Evolutionary conservation across 2,797 vertebrate genomes (phyloP), one percentile per base, ranked within the genome.

Genomic region (Falco peregrinus): DNA sequence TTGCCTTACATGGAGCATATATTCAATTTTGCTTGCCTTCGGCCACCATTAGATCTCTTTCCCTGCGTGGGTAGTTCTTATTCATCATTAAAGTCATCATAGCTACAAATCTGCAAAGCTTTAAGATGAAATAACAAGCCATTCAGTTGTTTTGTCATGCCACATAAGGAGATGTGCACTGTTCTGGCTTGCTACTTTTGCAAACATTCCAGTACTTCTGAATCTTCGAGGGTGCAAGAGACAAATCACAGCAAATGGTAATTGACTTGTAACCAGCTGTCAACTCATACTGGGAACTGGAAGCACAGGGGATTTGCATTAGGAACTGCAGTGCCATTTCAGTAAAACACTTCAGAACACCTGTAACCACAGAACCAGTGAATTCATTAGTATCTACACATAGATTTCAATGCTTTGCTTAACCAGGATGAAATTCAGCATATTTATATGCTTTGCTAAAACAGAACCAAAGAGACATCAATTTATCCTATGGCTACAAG

Each of bases 1-100:
- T n/a, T 57, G 73, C 74, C 82, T 92, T 94, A 82, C 53, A 95
- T 64, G 90, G 81, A 78, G 67, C 29, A 43, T 25, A 75, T 54
- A 87, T 84, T 96, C 90, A 67, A 48, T 84, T 71, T 89, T 70
- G 73, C 73, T 86, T 93, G 77, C 83, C 92, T 96, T 95, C 85
- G 84, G 69, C 33, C 43, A 93, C 79, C 90, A 90, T 60, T 35
- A 67, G 65, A 89, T 89, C 87, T 74, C 84, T 69, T 89, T 89
- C 77, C 85, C 59, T 86, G 91, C 19, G 80, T 85, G 91, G 94
- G 93, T 79, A 89, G 93, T 26, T 94, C 60, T 70, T 60, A 90
- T 33, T 96, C 79, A 91, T 92, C 94, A 75, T 69, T 91, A 13
- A 50, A 80, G 59, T 64, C 50, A 5, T 15, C 33, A 59, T 61